Conservation (phyloP, 1,140 invertebrate species). For the Physella acuta region DNA sequence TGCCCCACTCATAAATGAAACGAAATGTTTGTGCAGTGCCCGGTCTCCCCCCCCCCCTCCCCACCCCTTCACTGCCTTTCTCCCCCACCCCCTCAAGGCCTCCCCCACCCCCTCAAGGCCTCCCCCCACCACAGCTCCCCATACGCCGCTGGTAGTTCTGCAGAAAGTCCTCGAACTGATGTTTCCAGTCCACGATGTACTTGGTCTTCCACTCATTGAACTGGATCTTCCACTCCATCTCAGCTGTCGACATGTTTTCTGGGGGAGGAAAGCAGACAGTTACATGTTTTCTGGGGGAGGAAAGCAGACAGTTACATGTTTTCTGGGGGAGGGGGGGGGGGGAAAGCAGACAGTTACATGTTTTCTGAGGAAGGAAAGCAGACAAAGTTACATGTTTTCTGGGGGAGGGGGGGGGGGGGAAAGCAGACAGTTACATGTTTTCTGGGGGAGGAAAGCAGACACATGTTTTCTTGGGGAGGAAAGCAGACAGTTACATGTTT, state of each 20-base stretch:
- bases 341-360: conserved; percentile 58
- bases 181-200: conserved; percentile 63
- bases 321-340: too few relatives aligned
- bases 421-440: too few relatives aligned
- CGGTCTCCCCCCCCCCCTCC: too few relatives aligned
- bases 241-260: conserved; percentile 60
- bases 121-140: conserved; percentile 33
- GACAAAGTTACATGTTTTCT: too few relatives aligned
- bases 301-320: too few relatives aligned
- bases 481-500: background rate
- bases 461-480: conserved; percentile 56
- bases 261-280: conserved; percentile 25
- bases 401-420: too few relatives aligned
- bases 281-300: too few relatives aligned
- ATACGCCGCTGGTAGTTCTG: conserved; percentile 40
- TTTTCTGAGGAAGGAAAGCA: conserved; percentile 61
- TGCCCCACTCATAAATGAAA: too few relatives aligned
- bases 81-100: too few relatives aligned
- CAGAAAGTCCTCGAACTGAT: conserved; percentile 57
- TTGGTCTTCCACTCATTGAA: conserved; percentile 62
- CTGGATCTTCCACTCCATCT: conserved; percentile 61
- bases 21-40: background rate
- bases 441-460: too few relatives aligned
- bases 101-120: conserved; percentile 12
- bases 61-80: background rate